Evolutionary conservation across 2,113 vertebrate genomes (phyloP).

Genomic region (Trichechus manatus): DNA sequence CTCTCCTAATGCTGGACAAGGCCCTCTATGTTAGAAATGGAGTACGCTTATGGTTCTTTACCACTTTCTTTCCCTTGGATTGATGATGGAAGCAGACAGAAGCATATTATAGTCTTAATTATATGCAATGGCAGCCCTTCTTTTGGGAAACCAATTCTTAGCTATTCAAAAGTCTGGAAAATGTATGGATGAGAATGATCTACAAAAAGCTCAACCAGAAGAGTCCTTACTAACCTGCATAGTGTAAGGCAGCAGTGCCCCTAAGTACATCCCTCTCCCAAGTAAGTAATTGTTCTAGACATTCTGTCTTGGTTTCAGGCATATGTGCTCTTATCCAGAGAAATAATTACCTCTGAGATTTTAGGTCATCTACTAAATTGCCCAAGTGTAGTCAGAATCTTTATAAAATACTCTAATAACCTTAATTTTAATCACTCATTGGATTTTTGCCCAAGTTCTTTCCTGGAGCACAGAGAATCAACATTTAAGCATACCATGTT

Average conservation of each 20-base stretch:
- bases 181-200: slow-evolving; percentile 2
- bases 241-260: not conserved
- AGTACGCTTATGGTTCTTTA: not conserved
- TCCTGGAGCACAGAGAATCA: slow-evolving; percentile 66
- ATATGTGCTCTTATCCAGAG: slow-evolving; percentile 57
- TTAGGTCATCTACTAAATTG: slow-evolving; percentile 44
- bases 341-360: slow-evolving; percentile 49
- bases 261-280: slow-evolving; percentile 41
- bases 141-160: slow-evolving; percentile 18
- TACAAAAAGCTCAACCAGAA: slow-evolving; percentile 45
- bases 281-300: not conserved
- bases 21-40: slow-evolving; percentile 28
- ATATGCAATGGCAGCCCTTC: slow-evolving; percentile 38
- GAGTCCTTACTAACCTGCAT: not conserved
- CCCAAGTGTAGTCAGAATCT: slow-evolving; percentile 49
- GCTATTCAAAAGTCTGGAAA: slow-evolving; percentile 44
- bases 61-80: slow-evolving; percentile 41
- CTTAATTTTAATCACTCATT: slow-evolving; percentile 56
- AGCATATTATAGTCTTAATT: slow-evolving; percentile 55
- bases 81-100: slow-evolving; percentile 13
- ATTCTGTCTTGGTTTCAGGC: slow-evolving; percentile 39
- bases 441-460: slow-evolving; percentile 41
- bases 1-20: slow-evolving; percentile 29
- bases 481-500: slow-evolving; percentile 27
- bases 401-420: slow-evolving; percentile 52